phyloP scores from a whole-genome alignment of 1,140 invertebrate species.

The Drosophila obscura region DNA sequence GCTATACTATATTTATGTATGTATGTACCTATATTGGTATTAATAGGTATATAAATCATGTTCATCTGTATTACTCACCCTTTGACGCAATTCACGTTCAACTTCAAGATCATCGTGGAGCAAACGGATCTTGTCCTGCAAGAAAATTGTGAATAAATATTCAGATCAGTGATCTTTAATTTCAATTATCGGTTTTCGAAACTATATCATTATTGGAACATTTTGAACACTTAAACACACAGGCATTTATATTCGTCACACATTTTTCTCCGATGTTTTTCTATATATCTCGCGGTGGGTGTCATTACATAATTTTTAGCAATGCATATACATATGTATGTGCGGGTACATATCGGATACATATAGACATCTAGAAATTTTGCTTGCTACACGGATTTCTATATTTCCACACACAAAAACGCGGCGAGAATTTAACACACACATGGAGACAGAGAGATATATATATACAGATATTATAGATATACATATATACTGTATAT shows the following conservation, averaged over 20 bases:
- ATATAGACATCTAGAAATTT: constrained; percentile 64
- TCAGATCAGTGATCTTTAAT: constrained; percentile 11
- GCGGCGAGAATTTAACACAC: constrained; percentile 42
- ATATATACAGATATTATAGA: constrained; percentile 8
- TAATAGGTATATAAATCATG: neutral
- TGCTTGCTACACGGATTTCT: constrained; percentile 66
- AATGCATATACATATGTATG: constrained; percentile 49
- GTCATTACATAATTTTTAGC: constrained; percentile 62
- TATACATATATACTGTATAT: constrained; percentile 23
- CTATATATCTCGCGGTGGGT: constrained; percentile 35
- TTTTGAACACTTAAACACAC: constrained; percentile 27
- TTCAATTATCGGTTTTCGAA: neutral
- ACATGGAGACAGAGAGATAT: constrained; percentile 21
- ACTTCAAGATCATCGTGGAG: constrained; percentile 98
- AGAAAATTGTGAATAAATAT: constrained; percentile 77
- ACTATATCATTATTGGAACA: constrained; percentile 10
- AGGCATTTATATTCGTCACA: constrained; percentile 31
- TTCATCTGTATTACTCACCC: constrained; percentile 88
- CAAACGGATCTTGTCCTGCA: constrained; percentile 98
- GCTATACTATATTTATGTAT: too few species aligned
- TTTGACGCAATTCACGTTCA: constrained; percentile 97
- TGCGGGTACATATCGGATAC: constrained; percentile 24
- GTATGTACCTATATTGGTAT: neutral
- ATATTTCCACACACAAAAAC: constrained; percentile 76
- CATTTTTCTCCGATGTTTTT: constrained; percentile 20